A percentile compares a stretch with the other conserved stretches of the same genome.
Conservation (phyloP, 2,888 invertebrate species). For the Cerceris ruficornis region DNA sequence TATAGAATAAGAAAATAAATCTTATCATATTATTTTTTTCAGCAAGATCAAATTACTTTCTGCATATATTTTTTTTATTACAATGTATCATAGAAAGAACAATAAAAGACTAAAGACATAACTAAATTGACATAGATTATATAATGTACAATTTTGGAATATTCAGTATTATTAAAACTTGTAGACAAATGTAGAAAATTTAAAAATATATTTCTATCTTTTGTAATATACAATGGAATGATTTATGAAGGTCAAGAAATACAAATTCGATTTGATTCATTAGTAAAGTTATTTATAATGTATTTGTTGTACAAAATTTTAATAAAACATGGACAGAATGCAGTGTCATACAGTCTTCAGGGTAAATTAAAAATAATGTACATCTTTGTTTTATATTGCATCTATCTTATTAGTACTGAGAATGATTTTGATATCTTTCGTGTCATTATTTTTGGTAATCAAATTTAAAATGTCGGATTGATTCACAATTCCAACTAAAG, state of each 20-base stretch:
- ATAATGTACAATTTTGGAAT: not conserved
- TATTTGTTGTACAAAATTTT: too few species aligned
- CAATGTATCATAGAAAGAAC: not conserved
- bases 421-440: constrained; percentile 17
- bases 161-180: not conserved
- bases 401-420: constrained; percentile 41
- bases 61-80: too few species aligned
- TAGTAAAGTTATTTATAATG: not conserved
- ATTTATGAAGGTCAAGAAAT: not conserved
- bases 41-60: not conserved
- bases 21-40: not conserved
- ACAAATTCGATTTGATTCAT: not conserved
- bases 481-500: constrained; percentile 87
- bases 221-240: not conserved
- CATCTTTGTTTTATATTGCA: not conserved
- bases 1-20: not conserved
- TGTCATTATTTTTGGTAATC: constrained; percentile 79
- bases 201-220: not conserved
- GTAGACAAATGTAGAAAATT: not conserved
- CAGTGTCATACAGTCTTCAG: too few species aligned
- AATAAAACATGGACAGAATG: too few species aligned
- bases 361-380: not conserved
- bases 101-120: not conserved
- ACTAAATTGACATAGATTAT: not conserved
- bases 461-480: constrained; percentile 87